Evolutionary conservation across 1,140 invertebrate genomes (phyloP), one percentile per base, ranked within the genome.

Genomic region (Lepidostoma basale): DNA sequence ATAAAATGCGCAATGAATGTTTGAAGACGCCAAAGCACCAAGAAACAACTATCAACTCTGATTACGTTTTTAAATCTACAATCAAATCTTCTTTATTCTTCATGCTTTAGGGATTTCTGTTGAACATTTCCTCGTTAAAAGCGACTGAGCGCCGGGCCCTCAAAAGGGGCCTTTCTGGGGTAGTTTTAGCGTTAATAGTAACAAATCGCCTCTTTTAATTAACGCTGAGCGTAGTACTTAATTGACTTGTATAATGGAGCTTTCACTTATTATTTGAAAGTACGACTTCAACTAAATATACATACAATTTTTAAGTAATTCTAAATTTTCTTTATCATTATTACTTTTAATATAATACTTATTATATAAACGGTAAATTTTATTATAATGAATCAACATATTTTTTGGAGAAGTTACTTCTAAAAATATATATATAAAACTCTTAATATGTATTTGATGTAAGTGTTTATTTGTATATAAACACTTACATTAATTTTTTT

Each of bases 51-150:
- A n/a, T n/a, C n/a, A n/a, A n/a, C n/a, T n/a, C n/a, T n/a, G n/a
- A n/a, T n/a, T n/a, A n/a, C n/a, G n/a, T n/a, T n/a, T n/a, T n/a
- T n/a, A n/a, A n/a, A n/a, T n/a, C n/a, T n/a, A n/a, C n/a, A n/a
- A n/a, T n/a, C n/a, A n/a, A n/a, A n/a, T n/a, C n/a, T n/a, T n/a
- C n/a, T n/a, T n/a, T n/a, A n/a, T n/a, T n/a, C n/a, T n/a, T n/a
- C n/a, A n/a, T n/a, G n/a, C n/a, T n/a, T n/a, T n/a, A n/a, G 52
- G 52, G 52, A 56, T 56, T 56, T 56, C 18, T 56, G 52, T 16
- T 10, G 28, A 56, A 56, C 26, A 56, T 33, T 56, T 33, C 28
- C 52, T 56, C 52, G 52, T 56, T 56, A 56, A 56, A 56, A 56
- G 28, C 26, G 28, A 30, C 16, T 33, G 28, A 36, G 49, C 14